Conservation (phyloP, 1,140 invertebrate species). For the Augochlora pura region DNA sequence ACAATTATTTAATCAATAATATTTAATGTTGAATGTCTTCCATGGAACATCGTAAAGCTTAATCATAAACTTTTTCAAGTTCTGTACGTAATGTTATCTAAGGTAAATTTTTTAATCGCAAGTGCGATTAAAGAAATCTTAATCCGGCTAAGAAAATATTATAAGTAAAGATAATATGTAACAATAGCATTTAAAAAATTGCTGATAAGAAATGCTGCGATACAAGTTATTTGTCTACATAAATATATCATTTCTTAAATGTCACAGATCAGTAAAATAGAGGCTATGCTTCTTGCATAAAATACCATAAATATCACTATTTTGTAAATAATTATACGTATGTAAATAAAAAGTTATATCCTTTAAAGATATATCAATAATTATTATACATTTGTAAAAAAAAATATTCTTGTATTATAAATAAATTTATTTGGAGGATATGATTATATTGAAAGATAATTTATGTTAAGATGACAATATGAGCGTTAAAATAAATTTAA, state of each 20-base stretch:
- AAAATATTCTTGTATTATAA: background rate
- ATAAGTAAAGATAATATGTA: background rate
- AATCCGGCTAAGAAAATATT: background rate
- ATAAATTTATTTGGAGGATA: background rate
- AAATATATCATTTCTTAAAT: too few species aligned
- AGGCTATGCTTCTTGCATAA: background rate
- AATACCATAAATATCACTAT: background rate
- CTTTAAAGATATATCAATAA: background rate
- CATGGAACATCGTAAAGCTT: background rate
- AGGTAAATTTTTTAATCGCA: background rate
- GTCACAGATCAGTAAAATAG: background rate
- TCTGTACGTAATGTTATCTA: background rate
- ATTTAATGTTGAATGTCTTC: background rate
- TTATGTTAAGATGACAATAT: constrained; percentile 6
- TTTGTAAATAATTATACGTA: background rate
- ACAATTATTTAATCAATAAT: constrained; percentile 17
- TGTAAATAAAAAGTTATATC: background rate
- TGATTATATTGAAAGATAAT: constrained; percentile 25
- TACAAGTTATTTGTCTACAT: too few species aligned
- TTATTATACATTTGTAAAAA: background rate
- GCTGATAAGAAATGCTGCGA: background rate
- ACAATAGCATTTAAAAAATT: background rate
- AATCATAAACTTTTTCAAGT: background rate
- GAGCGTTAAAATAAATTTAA: too few species aligned
- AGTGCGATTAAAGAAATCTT: background rate